These are phyloP conservation scores for Microtus ochrogaster DNA, from an alignment of 2,113 vertebrate species.

Conservation along the genomic window DNA sequence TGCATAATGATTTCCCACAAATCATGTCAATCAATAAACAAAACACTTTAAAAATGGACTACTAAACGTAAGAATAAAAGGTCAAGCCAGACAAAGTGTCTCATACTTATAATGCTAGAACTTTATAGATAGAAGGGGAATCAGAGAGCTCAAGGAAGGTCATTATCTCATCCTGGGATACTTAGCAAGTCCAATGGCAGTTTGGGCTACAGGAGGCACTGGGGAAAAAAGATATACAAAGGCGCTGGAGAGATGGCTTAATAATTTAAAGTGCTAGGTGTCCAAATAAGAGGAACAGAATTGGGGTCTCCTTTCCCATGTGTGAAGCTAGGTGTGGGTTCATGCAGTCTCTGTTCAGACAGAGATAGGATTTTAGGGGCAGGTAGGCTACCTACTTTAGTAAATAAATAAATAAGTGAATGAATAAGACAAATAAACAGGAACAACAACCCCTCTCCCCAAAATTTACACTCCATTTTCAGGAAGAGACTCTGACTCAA, in stretches of 20 bases:
- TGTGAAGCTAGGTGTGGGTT: background rate
- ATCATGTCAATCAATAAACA: conserved; percentile 50
- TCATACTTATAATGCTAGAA: background rate
- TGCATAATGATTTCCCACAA: background rate
- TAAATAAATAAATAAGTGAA: background rate
- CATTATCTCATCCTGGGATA: background rate
- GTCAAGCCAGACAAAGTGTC: background rate
- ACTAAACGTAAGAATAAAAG: background rate
- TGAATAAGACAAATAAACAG: background rate
- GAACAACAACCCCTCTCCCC: background rate
- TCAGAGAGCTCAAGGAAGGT: background rate
- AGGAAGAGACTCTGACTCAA: background rate
- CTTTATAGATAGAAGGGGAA: background rate
- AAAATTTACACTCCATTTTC: background rate
- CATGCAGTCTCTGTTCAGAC: background rate
- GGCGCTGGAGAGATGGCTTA: background rate
- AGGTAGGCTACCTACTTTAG: background rate
- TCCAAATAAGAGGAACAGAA: background rate
- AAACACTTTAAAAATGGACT: conserved; percentile 65
- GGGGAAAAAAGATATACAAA: too few relatives aligned
- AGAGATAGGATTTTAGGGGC: background rate
- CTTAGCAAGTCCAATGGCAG: background rate
- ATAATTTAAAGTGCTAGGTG: background rate
- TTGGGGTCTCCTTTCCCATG: background rate
- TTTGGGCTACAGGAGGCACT: background rate